Conservation (phyloP, 2,888 invertebrate genomes). For the Biston betularia region DNA sequence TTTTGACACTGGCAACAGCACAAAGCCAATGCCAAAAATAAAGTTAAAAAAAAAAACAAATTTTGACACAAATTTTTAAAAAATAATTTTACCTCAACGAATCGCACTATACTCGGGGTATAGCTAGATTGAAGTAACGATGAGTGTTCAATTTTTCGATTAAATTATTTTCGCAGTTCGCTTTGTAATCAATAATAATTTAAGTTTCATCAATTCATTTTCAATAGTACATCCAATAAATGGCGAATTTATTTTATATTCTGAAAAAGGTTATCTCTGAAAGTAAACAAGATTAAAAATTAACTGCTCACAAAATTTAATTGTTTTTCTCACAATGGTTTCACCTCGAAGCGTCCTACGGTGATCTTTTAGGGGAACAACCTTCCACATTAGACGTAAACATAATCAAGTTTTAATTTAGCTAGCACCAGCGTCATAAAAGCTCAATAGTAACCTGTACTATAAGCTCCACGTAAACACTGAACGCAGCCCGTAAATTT, state of each 20-base stretch:
- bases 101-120: too few species aligned
- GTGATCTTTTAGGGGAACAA: background rate
- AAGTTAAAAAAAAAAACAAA: too few species aligned
- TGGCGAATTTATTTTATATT: background rate
- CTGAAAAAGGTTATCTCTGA: background rate
- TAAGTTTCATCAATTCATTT: background rate
- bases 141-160: background rate
- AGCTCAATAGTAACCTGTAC: conserved; percentile 27
- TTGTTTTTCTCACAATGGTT: conserved; percentile 1
- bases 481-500: conserved; percentile 22
- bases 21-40: too few species aligned
- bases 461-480: conserved; percentile 41
- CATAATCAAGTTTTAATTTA: conserved; percentile 13
- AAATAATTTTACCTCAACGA: too few species aligned
- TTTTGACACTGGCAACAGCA: too few species aligned
- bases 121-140: too few species aligned
- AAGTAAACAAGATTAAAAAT: conserved; percentile 1
- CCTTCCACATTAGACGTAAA: background rate
- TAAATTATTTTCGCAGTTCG: background rate
- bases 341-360: background rate
- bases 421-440: conserved; percentile 9
- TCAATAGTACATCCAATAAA: background rate
- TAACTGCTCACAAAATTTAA: background rate
- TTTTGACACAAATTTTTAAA: too few species aligned
- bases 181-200: background rate